phyloP scores from a whole-genome alignment of 2,113 vertebrate species.

The Cololabis saira region DNA sequence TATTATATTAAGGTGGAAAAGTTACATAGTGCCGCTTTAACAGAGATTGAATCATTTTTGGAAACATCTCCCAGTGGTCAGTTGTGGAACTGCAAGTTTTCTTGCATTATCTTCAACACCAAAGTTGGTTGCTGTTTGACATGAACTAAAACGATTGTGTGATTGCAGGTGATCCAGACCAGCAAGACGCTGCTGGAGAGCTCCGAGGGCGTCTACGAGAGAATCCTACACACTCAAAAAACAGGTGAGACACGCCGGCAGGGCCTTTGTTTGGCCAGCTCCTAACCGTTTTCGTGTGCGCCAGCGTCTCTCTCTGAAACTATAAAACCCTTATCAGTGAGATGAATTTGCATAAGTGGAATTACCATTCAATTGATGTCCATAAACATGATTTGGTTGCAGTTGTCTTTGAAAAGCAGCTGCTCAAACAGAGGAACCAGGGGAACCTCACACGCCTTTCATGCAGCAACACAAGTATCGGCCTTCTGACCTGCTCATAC shows the following conservation, averaged over 20 bases:
- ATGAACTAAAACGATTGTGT: constrained; percentile 7
- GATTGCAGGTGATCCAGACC: constrained; percentile 92
- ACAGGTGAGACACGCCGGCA: constrained; percentile 70
- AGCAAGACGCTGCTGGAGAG: constrained; percentile 89
- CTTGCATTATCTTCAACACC: too few relatives aligned
- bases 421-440: too few relatives aligned
- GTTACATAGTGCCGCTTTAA: too few relatives aligned
- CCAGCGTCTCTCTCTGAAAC: constrained; percentile 17
- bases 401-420: constrained; percentile 37
- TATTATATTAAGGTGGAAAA: too few relatives aligned
- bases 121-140: too few relatives aligned
- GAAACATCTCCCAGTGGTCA: too few relatives aligned
- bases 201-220: constrained; percentile 88
- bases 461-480: background rate
- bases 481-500: constrained; percentile 1
- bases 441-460: too few relatives aligned
- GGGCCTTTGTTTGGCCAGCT: too few relatives aligned
- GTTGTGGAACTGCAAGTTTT: too few relatives aligned
- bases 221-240: constrained; percentile 93
- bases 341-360: constrained; percentile 24
- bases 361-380: constrained; percentile 46
- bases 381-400: constrained; percentile 27
- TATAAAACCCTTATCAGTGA: constrained; percentile 2
- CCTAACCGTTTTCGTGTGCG: constrained; percentile 7
- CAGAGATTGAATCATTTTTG: too few relatives aligned